These are phyloP conservation scores for Tachysurus fulvidraco DNA, from an alignment of 2,113 vertebrate genomes.

Conservation along the genomic window DNA sequence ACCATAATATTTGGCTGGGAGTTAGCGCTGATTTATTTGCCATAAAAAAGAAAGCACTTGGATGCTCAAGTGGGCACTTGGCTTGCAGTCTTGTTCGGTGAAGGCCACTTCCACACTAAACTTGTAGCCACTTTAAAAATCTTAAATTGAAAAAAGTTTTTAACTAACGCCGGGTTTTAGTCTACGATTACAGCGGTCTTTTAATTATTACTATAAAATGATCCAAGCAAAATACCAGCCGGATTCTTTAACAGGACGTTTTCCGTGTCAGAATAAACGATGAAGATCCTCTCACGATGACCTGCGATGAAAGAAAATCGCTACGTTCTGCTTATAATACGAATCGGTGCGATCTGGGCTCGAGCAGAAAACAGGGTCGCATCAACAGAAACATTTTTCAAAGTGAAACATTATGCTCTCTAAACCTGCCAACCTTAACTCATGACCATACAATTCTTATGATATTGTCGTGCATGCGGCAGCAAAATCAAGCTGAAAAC, in stretches of 20 bases:
- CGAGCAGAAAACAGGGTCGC: not conserved
- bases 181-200: not conserved
- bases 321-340: not conserved
- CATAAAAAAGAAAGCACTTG: slow-evolving; percentile 48
- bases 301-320: slow-evolving; percentile 2
- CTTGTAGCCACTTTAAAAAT: slow-evolving; percentile 29
- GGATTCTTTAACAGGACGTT: not conserved
- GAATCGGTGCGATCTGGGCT: not conserved
- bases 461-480: not conserved
- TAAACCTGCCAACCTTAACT: not conserved
- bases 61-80: slow-evolving; percentile 69
- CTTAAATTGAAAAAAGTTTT: slow-evolving; percentile 17
- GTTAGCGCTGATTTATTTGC: slow-evolving; percentile 69
- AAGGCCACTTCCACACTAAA: slow-evolving; percentile 58
- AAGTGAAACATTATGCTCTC: not conserved
- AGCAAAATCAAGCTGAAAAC: not conserved
- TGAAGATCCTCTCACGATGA: not conserved
- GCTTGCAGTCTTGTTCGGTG: slow-evolving; percentile 57
- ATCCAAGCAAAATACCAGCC: not conserved
- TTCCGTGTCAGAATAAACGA: not conserved
- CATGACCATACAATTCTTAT: not conserved
- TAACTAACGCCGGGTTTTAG: not conserved
- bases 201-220: not conserved
- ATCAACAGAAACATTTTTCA: slow-evolving; percentile 5
- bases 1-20: slow-evolving; percentile 65